Percentiles rank a stretch among this genome's conserved stretches.
These are phyloP conservation scores for Zaprionus davidi DNA, from an alignment of 1,140 invertebrate genomes.

Conservation along the genomic window DNA sequence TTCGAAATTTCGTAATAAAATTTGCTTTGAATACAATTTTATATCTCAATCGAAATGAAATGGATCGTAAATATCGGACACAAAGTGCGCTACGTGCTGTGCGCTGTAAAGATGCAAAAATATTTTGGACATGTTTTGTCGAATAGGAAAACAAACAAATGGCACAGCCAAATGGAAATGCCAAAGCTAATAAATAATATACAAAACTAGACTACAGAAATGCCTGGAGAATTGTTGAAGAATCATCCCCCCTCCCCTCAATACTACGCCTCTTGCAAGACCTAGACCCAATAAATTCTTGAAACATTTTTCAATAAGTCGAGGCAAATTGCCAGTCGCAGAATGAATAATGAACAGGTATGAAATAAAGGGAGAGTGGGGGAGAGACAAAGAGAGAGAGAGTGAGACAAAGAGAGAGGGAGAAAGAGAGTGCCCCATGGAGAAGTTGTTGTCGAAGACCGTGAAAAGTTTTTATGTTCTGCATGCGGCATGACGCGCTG, in stretches of 20 bases:
- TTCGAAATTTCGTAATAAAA: background rate
- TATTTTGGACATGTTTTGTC: slow-evolving; percentile 36
- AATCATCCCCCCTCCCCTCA: background rate
- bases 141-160: slow-evolving; percentile 35
- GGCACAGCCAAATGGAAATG: slow-evolving; percentile 23
- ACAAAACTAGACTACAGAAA: slow-evolving; percentile 27
- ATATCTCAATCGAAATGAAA: slow-evolving; percentile 5
- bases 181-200: slow-evolving; percentile 41
- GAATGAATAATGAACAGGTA: slow-evolving; percentile 45
- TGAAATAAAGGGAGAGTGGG: background rate
- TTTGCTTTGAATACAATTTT: background rate
- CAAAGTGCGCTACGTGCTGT: slow-evolving; percentile 20
- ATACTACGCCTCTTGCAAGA: background rate
- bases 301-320: slow-evolving; percentile 36
- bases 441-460: slow-evolving; percentile 21
- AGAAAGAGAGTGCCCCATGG: slow-evolving; percentile 7
- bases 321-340: slow-evolving; percentile 34
- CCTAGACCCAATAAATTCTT: slow-evolving; percentile 31
- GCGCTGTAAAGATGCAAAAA: slow-evolving; percentile 27
- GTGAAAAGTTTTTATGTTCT: slow-evolving; percentile 25
- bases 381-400: background rate
- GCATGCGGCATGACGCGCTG: slow-evolving; percentile 13
- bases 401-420: slow-evolving; percentile 1
- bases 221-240: slow-evolving; percentile 27
- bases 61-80: slow-evolving; percentile 6